Evolutionary conservation across 2,113 vertebrate genomes (phyloP).

Genomic region (Scatophagus argus): DNA sequence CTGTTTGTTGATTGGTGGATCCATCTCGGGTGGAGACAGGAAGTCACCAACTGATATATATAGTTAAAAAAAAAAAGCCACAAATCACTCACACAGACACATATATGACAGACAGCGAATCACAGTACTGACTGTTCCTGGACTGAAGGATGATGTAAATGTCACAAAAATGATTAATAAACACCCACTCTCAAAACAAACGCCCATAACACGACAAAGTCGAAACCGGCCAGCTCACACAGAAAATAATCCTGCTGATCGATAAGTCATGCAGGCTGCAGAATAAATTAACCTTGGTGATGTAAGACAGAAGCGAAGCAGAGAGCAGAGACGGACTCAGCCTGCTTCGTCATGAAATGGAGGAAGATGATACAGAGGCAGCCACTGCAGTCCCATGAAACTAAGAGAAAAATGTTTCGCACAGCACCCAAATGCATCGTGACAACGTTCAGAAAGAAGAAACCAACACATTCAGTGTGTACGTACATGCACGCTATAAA

Average conservation of each 20-base stretch:
- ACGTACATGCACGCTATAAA: background rate
- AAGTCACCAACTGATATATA: slow-evolving; percentile 73
- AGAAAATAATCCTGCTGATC: slow-evolving; percentile 24
- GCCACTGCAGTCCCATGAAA: background rate
- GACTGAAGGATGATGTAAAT: background rate
- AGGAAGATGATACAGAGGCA: slow-evolving; percentile 16
- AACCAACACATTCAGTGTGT: no score
- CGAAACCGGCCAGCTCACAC: slow-evolving; percentile 32
- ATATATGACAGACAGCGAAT: background rate
- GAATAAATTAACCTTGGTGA: slow-evolving; percentile 52
- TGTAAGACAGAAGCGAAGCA: slow-evolving; percentile 37
- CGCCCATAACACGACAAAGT: slow-evolving; percentile 26
- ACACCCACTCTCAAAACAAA: background rate
- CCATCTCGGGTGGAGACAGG: slow-evolving; percentile 63
- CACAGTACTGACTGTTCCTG: background rate
- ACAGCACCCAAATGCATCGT: slow-evolving; percentile 19
- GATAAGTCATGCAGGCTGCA: slow-evolving; percentile 30
- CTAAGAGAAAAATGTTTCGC: background rate
- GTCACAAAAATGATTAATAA: background rate
- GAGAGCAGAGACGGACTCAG: background rate
- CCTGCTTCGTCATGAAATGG: slow-evolving; percentile 45
- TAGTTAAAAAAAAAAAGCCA: slow-evolving; percentile 9
- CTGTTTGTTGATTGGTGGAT: slow-evolving; percentile 75
- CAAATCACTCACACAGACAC: background rate
- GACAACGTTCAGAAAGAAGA: background rate